Base-by-base conservation (phyloP, 2,113 vertebrate genomes). In the Pontoporia blainvillei region DNA sequence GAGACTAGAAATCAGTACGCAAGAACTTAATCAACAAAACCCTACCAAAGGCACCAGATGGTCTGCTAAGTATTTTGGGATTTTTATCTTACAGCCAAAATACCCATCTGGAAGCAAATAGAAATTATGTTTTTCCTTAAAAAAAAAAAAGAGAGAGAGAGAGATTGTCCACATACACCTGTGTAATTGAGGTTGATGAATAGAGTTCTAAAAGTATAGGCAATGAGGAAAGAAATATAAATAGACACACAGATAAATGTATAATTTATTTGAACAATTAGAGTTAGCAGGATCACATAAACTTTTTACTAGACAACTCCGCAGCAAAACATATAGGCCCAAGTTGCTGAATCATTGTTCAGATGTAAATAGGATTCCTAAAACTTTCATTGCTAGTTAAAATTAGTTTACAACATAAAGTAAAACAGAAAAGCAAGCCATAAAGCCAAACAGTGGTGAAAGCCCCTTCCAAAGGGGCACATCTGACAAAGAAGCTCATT, bases 31-130 rank as follows among this genome's bases (percentile, higher is more conserved):
- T 98, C 82, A 89, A 97, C 94, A 98, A 98, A 98, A 10, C 15
- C 97, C 94, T 94, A 98, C 94, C 64, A 90, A 97, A 97, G 98
- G 97, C 95, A 98, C 97, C 98, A 98, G 98, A 98, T 98, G 98
- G 98, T 95, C 95, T 97, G 97, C 91, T 97, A 98, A 97, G 95
- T 97, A 97, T 97, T 98, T 98, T 25, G 97, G 97, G 83, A 98
- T 97, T 98, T 98, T 98, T 98, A 98, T 98, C 98, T 98, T 98
- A 97, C 97, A 98, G 98, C 97, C 98, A 98, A 98, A 92, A 98
- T 67, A 98, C 94, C 98, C 98, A 98, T 98, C 98, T 98, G 98
- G 96, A 97, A 97, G 94, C 97, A 95, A 76, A 97, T 0, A 98
- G 96, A 98, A 98, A 94, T 91, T 96, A 98, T 88, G 52, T 0